These are phyloP conservation scores for Limenitis camilla DNA, from an alignment of 2,888 invertebrate species.

Conservation along the genomic window DNA sequence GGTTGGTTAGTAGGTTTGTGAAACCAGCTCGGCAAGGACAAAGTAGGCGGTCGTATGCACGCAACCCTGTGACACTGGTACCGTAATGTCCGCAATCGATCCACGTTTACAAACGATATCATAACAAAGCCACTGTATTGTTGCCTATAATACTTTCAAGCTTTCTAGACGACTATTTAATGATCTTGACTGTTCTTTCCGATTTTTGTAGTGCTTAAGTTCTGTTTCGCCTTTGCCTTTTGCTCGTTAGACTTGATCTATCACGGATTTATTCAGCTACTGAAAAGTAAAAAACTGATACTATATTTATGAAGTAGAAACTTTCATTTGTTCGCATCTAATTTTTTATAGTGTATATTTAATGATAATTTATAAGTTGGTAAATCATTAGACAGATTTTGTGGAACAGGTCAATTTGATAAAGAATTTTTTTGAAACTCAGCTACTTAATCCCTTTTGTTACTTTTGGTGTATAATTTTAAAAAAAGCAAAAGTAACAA, in stretches of 20 bases:
- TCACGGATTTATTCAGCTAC: neutral
- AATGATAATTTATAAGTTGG: no score
- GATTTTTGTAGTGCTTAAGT: slow-evolving; percentile 3
- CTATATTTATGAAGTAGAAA: no score
- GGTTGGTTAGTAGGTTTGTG: neutral
- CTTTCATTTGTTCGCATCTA: no score
- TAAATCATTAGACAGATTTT: no score
- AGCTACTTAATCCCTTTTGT: no score
- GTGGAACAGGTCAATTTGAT: no score
- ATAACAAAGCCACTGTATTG: slow-evolving; percentile 8
- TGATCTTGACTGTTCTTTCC: slow-evolving; percentile 1
- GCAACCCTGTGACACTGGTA: slow-evolving; percentile 12
- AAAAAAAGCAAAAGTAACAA: no score
- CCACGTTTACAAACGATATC: slow-evolving; percentile 5
- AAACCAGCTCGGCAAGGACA: slow-evolving; percentile 1
- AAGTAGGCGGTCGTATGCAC: slow-evolving; percentile 5
- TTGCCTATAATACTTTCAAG: slow-evolving; percentile 2
- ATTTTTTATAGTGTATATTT: no score
- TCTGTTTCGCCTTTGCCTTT: slow-evolving; percentile 1
- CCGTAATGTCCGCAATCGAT: slow-evolving; percentile 11
- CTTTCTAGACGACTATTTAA: slow-evolving; percentile 8
- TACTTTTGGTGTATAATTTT: no score
- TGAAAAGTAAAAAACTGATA: no score
- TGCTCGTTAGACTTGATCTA: neutral
- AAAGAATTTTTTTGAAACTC: no score